Evolutionary conservation across 2,888 invertebrate species (phyloP).

Genomic region (Invenusta paracnida): DNA sequence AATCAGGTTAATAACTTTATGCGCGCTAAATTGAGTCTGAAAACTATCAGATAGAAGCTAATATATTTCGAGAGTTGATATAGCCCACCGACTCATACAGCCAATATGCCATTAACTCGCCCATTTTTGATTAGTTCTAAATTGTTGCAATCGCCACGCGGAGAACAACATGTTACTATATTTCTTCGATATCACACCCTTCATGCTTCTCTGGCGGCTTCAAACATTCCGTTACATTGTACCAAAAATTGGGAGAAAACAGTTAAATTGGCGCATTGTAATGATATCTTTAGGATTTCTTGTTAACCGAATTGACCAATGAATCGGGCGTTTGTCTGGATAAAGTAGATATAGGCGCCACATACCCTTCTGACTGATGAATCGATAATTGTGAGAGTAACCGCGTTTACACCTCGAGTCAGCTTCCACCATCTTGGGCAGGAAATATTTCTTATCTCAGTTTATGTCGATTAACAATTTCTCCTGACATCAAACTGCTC

Average conservation of each 20-base stretch:
- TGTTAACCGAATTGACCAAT: not conserved
- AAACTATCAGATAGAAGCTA: too few species aligned
- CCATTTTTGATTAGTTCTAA: not conserved
- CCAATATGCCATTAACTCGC: not conserved
- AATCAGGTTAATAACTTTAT: too few species aligned
- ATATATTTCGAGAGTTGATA: too few species aligned
- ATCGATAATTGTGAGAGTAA: too few species aligned
- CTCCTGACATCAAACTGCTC: not conserved
- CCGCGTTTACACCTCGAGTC: too few species aligned
- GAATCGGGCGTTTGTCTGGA: not conserved
- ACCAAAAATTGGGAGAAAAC: not conserved
- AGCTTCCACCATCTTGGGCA: too few species aligned
- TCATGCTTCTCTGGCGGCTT: not conserved
- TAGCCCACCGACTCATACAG: not conserved
- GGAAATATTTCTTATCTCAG: not conserved
- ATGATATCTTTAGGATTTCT: not conserved
- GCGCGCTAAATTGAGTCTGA: too few species aligned
- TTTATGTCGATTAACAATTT: not conserved
- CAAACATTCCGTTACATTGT: not conserved
- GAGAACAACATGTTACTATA: not conserved
- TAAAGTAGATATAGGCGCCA: not conserved
- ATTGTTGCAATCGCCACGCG: not conserved
- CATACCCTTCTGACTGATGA: not conserved
- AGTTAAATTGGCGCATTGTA: not conserved
- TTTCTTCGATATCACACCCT: not conserved